These are phyloP conservation scores for Esox lucius DNA, from an alignment of 2,797 vertebrate genomes.

Conservation along the genomic window DNA sequence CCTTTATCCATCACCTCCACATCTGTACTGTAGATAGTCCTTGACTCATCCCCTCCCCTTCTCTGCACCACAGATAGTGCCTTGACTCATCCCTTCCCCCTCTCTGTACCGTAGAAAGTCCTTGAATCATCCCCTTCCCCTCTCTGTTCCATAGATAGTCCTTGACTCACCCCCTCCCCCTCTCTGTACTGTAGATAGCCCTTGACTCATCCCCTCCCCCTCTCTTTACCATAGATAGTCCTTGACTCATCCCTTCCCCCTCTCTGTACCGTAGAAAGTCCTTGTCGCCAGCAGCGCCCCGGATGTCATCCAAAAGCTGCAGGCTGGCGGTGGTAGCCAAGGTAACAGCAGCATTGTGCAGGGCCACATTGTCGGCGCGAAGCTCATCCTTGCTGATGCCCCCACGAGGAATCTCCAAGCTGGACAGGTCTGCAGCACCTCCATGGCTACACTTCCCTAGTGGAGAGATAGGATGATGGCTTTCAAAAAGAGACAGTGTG, in stretches of 20 bases:
- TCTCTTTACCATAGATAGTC: not conserved
- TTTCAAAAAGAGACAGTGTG: not conserved
- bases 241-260: not conserved
- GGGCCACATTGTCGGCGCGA: slow-evolving; percentile 43
- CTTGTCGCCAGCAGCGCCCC: slow-evolving; percentile 56
- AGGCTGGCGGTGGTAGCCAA: slow-evolving; percentile 58
- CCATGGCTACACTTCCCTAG: slow-evolving; percentile 81
- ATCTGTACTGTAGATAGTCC: not conserved
- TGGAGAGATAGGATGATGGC: not conserved
- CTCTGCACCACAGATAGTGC: not conserved
- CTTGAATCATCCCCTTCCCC: not conserved
- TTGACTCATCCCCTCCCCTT: not conserved
- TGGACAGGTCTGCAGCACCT: slow-evolving; percentile 63
- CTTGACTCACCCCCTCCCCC: not conserved
- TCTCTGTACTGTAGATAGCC: not conserved
- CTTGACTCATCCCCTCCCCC: not conserved
- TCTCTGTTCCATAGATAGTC: not conserved
- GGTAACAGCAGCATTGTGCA: slow-evolving; percentile 61
- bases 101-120: not conserved
- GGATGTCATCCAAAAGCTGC: slow-evolving; percentile 68
- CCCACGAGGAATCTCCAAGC: slow-evolving; percentile 53
- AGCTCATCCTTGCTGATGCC: slow-evolving; percentile 74
- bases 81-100: not conserved
- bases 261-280: slow-evolving; percentile 63
- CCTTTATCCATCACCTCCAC: not conserved